These are phyloP conservation scores for Musca domestica DNA, from an alignment of 1,140 invertebrate genomes.

Conservation along the genomic window DNA sequence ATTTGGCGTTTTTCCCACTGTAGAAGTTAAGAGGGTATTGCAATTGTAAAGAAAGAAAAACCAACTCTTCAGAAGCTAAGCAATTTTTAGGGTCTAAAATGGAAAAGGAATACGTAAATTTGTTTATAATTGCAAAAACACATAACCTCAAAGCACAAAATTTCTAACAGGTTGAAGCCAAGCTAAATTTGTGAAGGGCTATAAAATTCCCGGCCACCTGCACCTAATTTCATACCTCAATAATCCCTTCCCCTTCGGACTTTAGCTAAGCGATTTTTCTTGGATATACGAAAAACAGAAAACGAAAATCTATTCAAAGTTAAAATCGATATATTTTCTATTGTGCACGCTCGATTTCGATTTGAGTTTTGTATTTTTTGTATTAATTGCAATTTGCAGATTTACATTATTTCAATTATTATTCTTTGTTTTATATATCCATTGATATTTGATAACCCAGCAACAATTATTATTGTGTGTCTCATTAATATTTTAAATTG, in stretches of 20 bases:
- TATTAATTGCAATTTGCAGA: not conserved
- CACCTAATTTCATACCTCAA: not conserved
- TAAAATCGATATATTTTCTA: not conserved
- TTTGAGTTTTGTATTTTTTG: too few species aligned
- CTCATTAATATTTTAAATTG: too few species aligned
- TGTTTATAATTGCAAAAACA: not conserved
- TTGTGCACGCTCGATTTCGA: too few species aligned
- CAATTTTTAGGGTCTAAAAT: not conserved
- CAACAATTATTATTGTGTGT: too few species aligned
- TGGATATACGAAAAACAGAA: not conserved
- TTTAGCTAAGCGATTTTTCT: slow-evolving; percentile 4
- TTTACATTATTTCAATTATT: not conserved
- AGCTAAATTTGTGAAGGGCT: too few species aligned
- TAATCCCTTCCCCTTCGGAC: not conserved
- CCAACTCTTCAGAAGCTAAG: not conserved
- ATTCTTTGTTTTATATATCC: not conserved
- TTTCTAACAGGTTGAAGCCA: not conserved
- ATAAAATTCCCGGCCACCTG: too few species aligned
- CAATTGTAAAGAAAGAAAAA: slow-evolving; percentile 35
- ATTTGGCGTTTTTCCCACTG: slow-evolving; percentile 49
- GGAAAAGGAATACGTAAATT: not conserved
- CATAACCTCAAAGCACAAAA: slow-evolving; percentile 1
- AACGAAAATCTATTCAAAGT: slow-evolving; percentile 12
- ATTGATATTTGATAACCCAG: not conserved
- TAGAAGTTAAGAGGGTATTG: slow-evolving; percentile 48